Conservation (phyloP, 2,797 vertebrate species). For the Leptodactylus fallax region DNA sequence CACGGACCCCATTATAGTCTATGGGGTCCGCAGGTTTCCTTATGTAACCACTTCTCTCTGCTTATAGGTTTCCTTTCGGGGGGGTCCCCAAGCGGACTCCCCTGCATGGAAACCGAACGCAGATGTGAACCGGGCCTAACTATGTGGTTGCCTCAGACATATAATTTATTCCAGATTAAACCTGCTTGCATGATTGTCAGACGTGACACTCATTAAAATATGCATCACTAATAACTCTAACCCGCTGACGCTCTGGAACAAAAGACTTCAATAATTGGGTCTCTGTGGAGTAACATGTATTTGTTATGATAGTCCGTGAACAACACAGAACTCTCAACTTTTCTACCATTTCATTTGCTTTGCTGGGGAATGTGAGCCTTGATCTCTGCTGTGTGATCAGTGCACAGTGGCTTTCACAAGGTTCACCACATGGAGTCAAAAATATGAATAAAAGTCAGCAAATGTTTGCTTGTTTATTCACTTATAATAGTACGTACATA, state of each 20-base stretch:
- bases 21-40: too few relatives aligned
- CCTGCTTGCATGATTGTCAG: not conserved
- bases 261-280: slow-evolving; percentile 5
- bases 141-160: not conserved
- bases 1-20: too few relatives aligned
- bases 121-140: too few relatives aligned
- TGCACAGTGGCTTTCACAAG: not conserved
- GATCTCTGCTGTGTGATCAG: not conserved
- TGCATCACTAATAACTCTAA: not conserved
- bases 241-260: not conserved
- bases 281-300: not conserved
- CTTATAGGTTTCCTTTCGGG: too few relatives aligned
- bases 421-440: slow-evolving; percentile 14
- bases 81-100: too few relatives aligned
- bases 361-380: not conserved
- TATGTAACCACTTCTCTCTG: too few relatives aligned
- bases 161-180: not conserved
- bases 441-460: not conserved
- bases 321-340: not conserved
- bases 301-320: slow-evolving; percentile 4
- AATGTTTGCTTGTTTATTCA: slow-evolving; percentile 18
- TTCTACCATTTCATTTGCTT: not conserved
- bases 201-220: not conserved
- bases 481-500: not conserved
- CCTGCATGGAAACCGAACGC: too few relatives aligned